These are phyloP conservation scores for Germaria angustata DNA, from an alignment of 2,888 invertebrate species.

Conservation along the genomic window DNA sequence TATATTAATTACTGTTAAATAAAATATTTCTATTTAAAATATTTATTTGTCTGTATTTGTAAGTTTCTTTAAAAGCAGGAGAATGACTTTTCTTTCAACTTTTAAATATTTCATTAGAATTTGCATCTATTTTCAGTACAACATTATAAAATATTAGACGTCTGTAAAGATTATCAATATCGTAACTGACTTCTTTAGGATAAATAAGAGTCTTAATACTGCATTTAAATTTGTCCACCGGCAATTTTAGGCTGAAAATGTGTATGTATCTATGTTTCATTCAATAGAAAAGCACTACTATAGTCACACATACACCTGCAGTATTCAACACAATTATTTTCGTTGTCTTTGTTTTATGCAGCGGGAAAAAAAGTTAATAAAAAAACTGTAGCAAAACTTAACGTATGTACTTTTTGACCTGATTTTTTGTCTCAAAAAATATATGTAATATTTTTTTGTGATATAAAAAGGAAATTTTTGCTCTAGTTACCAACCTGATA, in stretches of 20 bases:
- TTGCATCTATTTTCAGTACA: too few relatives aligned
- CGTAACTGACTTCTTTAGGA: too few relatives aligned
- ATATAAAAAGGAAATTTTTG: background rate
- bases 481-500: background rate
- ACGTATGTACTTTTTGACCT: slow-evolving; percentile 45
- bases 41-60: too few relatives aligned
- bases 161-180: too few relatives aligned
- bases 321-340: background rate
- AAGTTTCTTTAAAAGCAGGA: too few relatives aligned
- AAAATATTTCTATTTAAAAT: too few relatives aligned
- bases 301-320: background rate
- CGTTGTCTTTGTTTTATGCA: background rate
- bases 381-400: background rate
- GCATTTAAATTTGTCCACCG: background rate
- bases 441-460: background rate
- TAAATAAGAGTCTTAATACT: background rate
- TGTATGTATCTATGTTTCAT: background rate
- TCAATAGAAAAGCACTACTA: background rate
- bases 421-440: slow-evolving; percentile 16
- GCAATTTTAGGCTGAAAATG: background rate
- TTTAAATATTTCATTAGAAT: too few relatives aligned
- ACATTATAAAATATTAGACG: too few relatives aligned
- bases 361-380: background rate
- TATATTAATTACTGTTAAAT: too few relatives aligned
- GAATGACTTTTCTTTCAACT: too few relatives aligned